phyloP scores from a whole-genome alignment of 2,113 vertebrate genomes.

The Ophiodon elongatus region DNA sequence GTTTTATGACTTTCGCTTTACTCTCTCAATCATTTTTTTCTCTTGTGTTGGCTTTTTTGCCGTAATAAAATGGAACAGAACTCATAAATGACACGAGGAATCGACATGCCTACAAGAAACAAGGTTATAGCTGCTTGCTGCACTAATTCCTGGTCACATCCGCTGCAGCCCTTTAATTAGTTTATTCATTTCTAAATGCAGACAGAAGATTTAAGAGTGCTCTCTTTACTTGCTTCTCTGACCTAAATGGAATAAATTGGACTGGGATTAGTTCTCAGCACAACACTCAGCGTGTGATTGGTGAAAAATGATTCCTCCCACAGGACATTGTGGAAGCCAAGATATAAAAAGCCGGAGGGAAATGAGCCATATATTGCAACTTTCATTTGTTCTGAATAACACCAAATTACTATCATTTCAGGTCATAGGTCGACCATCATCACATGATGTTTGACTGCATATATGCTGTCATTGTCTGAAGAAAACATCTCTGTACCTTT shows the following conservation, averaged over 20 bases:
- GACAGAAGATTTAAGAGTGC: constrained; percentile 70
- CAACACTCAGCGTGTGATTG: constrained; percentile 57
- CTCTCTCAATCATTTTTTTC: constrained; percentile 10
- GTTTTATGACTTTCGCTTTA: constrained; percentile 20
- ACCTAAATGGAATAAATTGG: constrained; percentile 81
- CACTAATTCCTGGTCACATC: constrained; percentile 62
- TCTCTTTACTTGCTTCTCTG: constrained; percentile 70
- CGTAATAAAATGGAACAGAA: constrained; percentile 48
- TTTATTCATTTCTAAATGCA: constrained; percentile 78
- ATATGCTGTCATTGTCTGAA: neutral
- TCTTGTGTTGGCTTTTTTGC: constrained; percentile 22
- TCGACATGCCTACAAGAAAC: constrained; percentile 59
- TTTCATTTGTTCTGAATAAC: constrained; percentile 40
- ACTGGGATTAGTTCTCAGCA: constrained; percentile 75
- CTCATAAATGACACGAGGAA: constrained; percentile 40
- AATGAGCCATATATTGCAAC: constrained; percentile 27
- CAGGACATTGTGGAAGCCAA: constrained; percentile 35
- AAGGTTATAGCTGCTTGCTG: constrained; percentile 49
- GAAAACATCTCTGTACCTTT: neutral
- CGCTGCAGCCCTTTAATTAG: constrained; percentile 75
- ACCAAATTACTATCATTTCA: neutral
- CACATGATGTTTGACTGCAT: neutral
- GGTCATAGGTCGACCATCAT: neutral
- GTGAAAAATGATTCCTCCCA: constrained; percentile 61
- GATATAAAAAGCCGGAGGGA: constrained; percentile 31